Base-by-base conservation (phyloP, 2,113 vertebrate species). In the Corvus hawaiiensis region DNA sequence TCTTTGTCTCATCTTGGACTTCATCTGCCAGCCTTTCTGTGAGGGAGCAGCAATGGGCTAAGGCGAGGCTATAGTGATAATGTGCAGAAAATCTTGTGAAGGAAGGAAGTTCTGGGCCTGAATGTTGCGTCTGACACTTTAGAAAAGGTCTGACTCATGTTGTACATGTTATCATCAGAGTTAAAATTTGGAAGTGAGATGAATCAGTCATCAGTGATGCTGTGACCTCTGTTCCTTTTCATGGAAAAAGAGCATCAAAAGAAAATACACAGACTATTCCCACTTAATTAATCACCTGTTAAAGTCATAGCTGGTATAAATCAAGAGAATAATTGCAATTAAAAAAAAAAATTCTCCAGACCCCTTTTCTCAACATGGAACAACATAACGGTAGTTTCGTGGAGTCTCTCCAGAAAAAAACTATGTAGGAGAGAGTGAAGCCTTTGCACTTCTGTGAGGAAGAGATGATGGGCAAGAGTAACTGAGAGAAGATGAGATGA, bases 91-190 rank as follows among this genome's bases (percentile, higher is more conserved):
- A 59, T 69, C 17, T 32, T 74, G 10, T 8, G 13, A n/a, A 59
- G 27, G 15, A 61, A 84, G 22, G 8, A 58, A 43, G 5, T 51
- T 11, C 28, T 81, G 58, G 30, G 32, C 20, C 62, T 59, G 15
- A 28, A 64, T 0, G 0, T 54, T 49, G 7, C 44, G 44, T 49
- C 9, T 75, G 51, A 35, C 20, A 5, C 22, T 84, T 52, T 20
- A 59, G 37, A n/a, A 63, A 83, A 87, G 16, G 4, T 4, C 10
- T 79, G 37, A 32, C 4, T 80, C 1, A 3, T 28, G 15, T 24
- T 21, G 49, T 49, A 44, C 6, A 3, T 13, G 9, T 39, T 69
- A 64, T 59, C 32, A 11, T 5, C 20, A 8, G 14, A 66, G 35
- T 54, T 64, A 5, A 27, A 43, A 20, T 71, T 43, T 39, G 17